These are phyloP conservation scores for Apotomis turbidana DNA, from an alignment of 2,888 invertebrate genomes.

Conservation along the genomic window DNA sequence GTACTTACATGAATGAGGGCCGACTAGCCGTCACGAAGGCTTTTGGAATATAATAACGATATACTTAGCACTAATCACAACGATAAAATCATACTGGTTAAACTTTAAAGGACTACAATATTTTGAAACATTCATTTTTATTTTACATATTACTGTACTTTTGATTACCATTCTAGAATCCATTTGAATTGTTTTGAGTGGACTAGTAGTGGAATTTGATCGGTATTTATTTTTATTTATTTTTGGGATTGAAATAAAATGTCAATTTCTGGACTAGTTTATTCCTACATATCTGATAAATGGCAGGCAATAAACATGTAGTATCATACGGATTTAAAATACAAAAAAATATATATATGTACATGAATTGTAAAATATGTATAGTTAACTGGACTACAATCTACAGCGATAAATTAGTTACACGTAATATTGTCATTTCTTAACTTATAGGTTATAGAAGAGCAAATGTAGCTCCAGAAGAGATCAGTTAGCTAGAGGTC, in stretches of 20 bases:
- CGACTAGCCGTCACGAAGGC: conserved; percentile 80
- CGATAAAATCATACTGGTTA: conserved; percentile 55
- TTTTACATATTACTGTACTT: neutral
- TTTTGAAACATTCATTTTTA: conserved; percentile 7
- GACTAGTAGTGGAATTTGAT: neutral
- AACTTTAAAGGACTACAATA: conserved; percentile 17
- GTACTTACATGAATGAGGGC: conserved; percentile 48
- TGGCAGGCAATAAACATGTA: conserved; percentile 13
- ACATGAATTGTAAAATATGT: conserved; percentile 29
- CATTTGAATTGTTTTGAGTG: neutral
- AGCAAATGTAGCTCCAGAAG: conserved; percentile 6
- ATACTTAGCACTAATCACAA: conserved; percentile 80
- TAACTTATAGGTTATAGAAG: conserved; percentile 24
- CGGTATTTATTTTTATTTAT: neutral
- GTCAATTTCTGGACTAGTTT: neutral
- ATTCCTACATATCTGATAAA: neutral
- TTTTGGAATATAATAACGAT: conserved; percentile 68
- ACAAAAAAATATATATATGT: conserved; percentile 33
- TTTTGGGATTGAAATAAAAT: neutral
- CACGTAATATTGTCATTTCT: conserved; percentile 36
- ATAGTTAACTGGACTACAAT: conserved; percentile 16
- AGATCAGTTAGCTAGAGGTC: conserved; percentile 47
- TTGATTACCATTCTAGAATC: neutral
- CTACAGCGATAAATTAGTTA: conserved; percentile 31
- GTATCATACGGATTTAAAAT: conserved; percentile 9